These are phyloP conservation scores for Cremastinae sp. DNA, from an alignment of 2,888 invertebrate species.

Conservation along the genomic window DNA sequence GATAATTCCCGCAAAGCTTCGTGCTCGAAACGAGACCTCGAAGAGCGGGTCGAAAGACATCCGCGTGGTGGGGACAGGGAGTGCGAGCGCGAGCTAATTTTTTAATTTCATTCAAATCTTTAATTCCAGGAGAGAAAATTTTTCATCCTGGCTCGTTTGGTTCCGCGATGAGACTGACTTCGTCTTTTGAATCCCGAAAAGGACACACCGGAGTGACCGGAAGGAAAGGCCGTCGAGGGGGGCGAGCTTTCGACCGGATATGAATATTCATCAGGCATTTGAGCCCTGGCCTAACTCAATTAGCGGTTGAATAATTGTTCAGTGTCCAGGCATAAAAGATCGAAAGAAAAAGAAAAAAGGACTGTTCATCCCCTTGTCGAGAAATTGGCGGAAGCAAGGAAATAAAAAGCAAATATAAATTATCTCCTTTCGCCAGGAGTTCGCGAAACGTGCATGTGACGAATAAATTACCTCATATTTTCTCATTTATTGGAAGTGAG, in stretches of 20 bases:
- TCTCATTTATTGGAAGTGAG: slow-evolving; percentile 8
- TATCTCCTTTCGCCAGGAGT: slow-evolving; percentile 21
- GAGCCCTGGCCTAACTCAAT: slow-evolving; percentile 75
- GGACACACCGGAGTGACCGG: slow-evolving; percentile 34
- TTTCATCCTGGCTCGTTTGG: slow-evolving; percentile 50
- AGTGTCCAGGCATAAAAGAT: slow-evolving; percentile 66
- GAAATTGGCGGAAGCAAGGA: slow-evolving; percentile 64
- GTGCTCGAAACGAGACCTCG: no score
- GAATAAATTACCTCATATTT: slow-evolving; percentile 41
- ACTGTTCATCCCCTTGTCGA: slow-evolving; percentile 48
- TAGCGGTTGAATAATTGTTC: slow-evolving; percentile 74
- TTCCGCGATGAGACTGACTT: slow-evolving; percentile 31
- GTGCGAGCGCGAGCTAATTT: slow-evolving; percentile 30
- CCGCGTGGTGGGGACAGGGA: slow-evolving; percentile 50
- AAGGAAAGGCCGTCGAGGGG: not conserved
- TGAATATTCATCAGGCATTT: slow-evolving; percentile 77
- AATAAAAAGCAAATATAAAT: slow-evolving; percentile 3
- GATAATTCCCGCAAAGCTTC: no score
- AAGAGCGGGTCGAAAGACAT: slow-evolving; percentile 3
- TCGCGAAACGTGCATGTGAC: slow-evolving; percentile 17
- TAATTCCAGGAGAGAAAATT: slow-evolving; percentile 26
- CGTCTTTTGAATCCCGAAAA: slow-evolving; percentile 59
- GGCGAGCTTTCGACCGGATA: slow-evolving; percentile 56
- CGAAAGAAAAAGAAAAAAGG: slow-evolving; percentile 59
- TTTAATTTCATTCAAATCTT: slow-evolving; percentile 49